These are phyloP conservation scores for Xenops minutus DNA, from an alignment of 2,797 vertebrate species.

Conservation along the genomic window DNA sequence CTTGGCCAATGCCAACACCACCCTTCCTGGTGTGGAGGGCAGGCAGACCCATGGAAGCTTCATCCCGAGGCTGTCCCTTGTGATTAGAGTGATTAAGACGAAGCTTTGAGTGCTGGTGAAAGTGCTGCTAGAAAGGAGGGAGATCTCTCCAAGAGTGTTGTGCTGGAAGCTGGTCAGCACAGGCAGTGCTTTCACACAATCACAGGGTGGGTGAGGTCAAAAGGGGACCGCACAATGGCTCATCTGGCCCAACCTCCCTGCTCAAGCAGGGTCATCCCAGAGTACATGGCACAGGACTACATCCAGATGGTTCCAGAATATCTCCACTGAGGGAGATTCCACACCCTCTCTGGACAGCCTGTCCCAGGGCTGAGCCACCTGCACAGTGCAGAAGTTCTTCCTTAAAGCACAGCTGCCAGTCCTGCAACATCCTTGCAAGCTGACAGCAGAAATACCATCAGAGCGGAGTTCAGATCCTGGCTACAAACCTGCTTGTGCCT, in stretches of 20 bases:
- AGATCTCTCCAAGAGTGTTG: neutral
- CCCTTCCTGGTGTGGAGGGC: neutral
- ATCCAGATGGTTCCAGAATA: neutral
- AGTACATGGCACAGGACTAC: neutral
- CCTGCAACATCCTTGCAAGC: neutral
- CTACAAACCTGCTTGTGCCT: accelerated
- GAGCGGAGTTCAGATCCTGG: neutral
- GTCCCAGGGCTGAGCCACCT: neutral
- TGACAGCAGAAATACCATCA: accelerated
- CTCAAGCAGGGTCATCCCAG: neutral
- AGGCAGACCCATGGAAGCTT: neutral
- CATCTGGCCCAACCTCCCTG: neutral
- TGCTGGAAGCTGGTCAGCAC: neutral
- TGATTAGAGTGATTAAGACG: neutral
- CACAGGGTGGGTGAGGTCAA: neutral
- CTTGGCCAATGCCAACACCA: accelerated
- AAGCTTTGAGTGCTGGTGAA: neutral
- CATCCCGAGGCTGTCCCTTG: neutral
- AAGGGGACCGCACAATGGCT: neutral
- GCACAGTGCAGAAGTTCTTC: neutral
- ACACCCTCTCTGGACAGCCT: neutral
- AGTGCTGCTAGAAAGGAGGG: neutral
- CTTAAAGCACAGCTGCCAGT: accelerated
- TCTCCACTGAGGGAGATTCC: neutral
- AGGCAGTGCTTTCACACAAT: neutral